Conservation (phyloP, 2,888 invertebrate species). For the Agelastica alni region DNA sequence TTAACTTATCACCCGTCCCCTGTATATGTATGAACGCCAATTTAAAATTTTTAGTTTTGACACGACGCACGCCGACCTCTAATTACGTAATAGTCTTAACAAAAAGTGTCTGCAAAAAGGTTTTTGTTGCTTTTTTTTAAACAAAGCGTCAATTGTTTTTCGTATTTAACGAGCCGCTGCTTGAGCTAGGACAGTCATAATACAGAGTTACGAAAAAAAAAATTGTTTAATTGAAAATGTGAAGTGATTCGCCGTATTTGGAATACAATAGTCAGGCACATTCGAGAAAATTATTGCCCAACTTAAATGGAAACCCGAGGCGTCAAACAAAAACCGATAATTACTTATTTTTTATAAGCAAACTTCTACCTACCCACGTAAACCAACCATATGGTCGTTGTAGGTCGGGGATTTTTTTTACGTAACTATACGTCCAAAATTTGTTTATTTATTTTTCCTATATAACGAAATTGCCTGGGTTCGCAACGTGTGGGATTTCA, state of each 20-base stretch:
- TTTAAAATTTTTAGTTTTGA: too few relatives aligned
- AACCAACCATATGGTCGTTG: background rate
- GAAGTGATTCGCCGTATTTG: background rate
- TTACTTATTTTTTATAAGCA: background rate
- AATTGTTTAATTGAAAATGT: too few relatives aligned
- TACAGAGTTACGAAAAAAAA: conserved; percentile 5
- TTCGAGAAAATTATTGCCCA: background rate
- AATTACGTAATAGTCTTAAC: too few relatives aligned
- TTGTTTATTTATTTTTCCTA: conserved; percentile 14
- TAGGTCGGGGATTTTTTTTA: background rate
- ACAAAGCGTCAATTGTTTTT: too few relatives aligned
- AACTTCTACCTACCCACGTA: background rate
- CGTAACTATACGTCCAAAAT: conserved; percentile 6
- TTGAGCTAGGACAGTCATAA: too few relatives aligned
- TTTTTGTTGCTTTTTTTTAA: too few relatives aligned
- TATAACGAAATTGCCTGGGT: conserved; percentile 4
- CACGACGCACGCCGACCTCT: too few relatives aligned
- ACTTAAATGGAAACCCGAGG: background rate
- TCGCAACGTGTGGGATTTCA: conserved; percentile 6
- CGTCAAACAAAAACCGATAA: background rate
- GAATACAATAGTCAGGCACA: background rate
- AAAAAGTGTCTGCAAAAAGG: too few relatives aligned
- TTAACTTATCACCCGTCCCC: too few relatives aligned
- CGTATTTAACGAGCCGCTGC: too few relatives aligned
- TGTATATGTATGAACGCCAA: too few relatives aligned